Conservation (phyloP, 2,797 vertebrate species). For the Lophotriccus pileatus region DNA sequence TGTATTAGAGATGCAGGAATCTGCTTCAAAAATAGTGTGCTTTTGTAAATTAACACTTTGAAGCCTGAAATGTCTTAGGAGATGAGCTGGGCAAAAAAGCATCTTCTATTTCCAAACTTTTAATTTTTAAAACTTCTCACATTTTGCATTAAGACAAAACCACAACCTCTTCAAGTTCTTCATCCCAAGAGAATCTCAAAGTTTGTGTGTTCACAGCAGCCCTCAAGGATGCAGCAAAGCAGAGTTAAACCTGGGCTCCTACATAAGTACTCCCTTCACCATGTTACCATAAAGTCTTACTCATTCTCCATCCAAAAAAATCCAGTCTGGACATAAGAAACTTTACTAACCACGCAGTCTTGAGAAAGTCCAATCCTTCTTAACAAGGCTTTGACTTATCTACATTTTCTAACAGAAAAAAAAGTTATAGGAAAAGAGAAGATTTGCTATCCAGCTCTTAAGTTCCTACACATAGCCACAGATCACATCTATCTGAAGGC, state of each 20-base stretch:
- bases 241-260: neutral
- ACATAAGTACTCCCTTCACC: neutral
- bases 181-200: neutral
- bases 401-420: neutral
- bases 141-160: neutral
- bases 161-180: neutral
- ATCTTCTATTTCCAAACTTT: neutral
- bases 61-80: neutral
- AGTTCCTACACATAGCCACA: neutral
- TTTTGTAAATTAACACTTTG: neutral
- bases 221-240: neutral
- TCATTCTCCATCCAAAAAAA: neutral
- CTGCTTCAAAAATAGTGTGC: neutral
- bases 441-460: neutral
- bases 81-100: neutral
- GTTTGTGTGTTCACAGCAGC: neutral
- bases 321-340: neutral
- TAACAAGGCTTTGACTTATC: neutral
- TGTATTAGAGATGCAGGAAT: constrained; percentile 29
- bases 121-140: neutral
- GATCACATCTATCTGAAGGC: neutral
- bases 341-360: neutral
- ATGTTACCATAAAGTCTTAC: neutral
- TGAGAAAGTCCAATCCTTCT: neutral
- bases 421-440: neutral